Percentiles rank a stretch among this genome's conserved stretches.
Evolutionary conservation across 1,140 invertebrate species (phyloP).

Genomic region (Platyscapa corneri): DNA sequence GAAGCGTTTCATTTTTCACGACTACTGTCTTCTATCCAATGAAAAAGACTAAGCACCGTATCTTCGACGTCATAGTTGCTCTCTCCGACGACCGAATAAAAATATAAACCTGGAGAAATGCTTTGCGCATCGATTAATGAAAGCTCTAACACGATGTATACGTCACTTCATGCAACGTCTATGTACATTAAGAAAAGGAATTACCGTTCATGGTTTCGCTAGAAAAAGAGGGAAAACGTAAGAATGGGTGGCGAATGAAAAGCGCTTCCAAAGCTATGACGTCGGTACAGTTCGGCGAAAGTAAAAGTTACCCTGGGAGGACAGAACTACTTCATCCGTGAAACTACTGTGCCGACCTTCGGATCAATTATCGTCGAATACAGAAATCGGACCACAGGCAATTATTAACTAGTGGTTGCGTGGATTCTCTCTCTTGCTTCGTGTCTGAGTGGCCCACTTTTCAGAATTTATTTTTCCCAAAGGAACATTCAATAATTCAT

Average conservation of each 20-base stretch:
- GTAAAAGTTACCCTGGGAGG: slow-evolving; percentile 4
- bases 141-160: background rate
- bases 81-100: no score
- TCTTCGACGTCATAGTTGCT: no score
- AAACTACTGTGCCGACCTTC: slow-evolving; percentile 26
- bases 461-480: no score
- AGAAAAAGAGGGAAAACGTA: background rate
- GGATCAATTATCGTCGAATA: background rate
- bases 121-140: background rate
- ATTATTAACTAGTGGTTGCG: no score
- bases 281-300: slow-evolving; percentile 30
- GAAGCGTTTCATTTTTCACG: no score
- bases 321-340: background rate
- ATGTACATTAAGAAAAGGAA: slow-evolving; percentile 1
- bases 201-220: background rate
- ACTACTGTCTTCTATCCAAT: no score
- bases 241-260: background rate
- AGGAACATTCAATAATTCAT: no score
- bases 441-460: no score
- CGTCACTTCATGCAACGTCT: no score
- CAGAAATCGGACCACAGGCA: background rate
- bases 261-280: background rate
- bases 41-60: no score
- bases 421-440: no score
- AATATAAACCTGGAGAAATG: background rate